These are phyloP conservation scores for Vanacampus margaritifer DNA, from an alignment of 2,113 vertebrate species.

Conservation along the genomic window DNA sequence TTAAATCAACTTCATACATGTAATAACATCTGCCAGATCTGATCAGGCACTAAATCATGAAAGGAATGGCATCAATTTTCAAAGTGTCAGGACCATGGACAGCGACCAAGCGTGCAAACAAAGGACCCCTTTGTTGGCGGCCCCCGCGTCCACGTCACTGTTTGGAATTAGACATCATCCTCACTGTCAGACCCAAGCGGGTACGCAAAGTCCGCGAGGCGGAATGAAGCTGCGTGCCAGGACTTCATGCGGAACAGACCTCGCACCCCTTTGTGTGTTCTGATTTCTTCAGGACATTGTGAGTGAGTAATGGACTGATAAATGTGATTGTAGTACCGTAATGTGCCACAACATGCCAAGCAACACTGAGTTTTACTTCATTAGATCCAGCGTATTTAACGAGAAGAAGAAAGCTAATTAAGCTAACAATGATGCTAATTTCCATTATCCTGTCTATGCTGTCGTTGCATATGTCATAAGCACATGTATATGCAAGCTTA, in stretches of 20 bases:
- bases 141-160: constrained; percentile 49
- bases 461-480: no score
- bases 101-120: constrained; percentile 70
- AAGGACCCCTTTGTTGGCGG: constrained; percentile 64
- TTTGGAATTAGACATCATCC: constrained; percentile 64
- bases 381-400: no score
- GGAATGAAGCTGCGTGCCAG: constrained; percentile 66
- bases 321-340: constrained; percentile 14
- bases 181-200: constrained; percentile 54
- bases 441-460: no score
- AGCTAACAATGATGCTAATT: no score
- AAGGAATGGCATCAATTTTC: constrained; percentile 53
- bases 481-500: no score
- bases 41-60: constrained; percentile 39
- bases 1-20: constrained; percentile 44
- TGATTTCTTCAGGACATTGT: constrained; percentile 58
- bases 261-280: constrained; percentile 39
- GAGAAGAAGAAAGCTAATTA: no score
- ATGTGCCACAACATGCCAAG: no score
- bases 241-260: constrained; percentile 67
- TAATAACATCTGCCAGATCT: constrained; percentile 46
- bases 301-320: constrained; percentile 65
- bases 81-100: constrained; percentile 76
- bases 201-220: constrained; percentile 51
- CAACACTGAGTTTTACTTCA: no score